A percentile compares a stretch with the other conserved stretches of the same genome.
Evolutionary conservation across 2,888 invertebrate species (phyloP).

Genomic region (Trichopria drosophilae): DNA sequence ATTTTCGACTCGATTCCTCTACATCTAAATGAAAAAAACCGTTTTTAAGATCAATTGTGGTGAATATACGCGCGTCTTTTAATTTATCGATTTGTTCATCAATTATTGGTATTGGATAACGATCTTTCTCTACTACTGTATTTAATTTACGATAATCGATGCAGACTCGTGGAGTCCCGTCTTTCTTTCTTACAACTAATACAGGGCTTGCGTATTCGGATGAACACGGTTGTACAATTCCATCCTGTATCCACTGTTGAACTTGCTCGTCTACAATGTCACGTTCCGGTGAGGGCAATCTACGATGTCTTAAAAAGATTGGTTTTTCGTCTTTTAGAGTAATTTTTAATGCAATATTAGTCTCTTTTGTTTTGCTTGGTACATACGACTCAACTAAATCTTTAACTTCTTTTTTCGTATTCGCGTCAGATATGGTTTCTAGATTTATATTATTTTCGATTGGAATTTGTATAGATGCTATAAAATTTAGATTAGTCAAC

Average conservation of each 20-base stretch:
- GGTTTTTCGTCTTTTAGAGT: slow-evolving; percentile 19
- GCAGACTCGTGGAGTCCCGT: slow-evolving; percentile 36
- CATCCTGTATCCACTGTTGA: slow-evolving; percentile 24
- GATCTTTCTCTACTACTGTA: slow-evolving; percentile 38
- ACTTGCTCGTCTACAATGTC: slow-evolving; percentile 25
- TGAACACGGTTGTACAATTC: slow-evolving; percentile 22
- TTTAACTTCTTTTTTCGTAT: background rate
- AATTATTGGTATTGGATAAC: slow-evolving; percentile 29
- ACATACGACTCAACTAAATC: background rate
- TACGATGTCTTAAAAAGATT: slow-evolving; percentile 6
- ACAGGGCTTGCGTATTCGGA: slow-evolving; percentile 28
- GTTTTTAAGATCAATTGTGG: slow-evolving; percentile 24
- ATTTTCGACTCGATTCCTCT: slow-evolving; percentile 14
- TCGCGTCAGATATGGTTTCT: background rate
- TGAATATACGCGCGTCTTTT: slow-evolving; percentile 12
- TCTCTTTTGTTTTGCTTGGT: background rate
- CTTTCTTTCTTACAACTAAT: slow-evolving; percentile 20
- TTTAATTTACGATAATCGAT: slow-evolving; percentile 52
- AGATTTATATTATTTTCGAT: background rate
- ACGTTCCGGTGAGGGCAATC: slow-evolving; percentile 16
- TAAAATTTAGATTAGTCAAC: background rate
- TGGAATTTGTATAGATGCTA: background rate
- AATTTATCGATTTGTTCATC: slow-evolving; percentile 28
- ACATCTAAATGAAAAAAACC: slow-evolving; percentile 27
- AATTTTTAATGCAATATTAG: slow-evolving; percentile 16